phyloP scores from a whole-genome alignment of 2,888 invertebrate genomes.

The Sympetrum striolatum region DNA sequence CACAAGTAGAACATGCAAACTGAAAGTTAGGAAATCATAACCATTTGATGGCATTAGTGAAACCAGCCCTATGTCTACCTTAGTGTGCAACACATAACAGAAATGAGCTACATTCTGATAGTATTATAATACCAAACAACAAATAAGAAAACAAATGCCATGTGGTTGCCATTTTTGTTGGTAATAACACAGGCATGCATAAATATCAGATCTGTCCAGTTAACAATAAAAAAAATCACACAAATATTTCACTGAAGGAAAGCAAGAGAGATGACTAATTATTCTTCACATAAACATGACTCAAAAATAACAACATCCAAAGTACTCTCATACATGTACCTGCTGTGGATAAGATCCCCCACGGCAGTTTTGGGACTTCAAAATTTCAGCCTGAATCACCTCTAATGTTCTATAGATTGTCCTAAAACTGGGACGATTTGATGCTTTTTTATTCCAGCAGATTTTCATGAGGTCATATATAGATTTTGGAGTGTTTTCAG shows the following conservation, averaged over 20 bases:
- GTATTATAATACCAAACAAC: background rate
- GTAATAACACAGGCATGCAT: background rate
- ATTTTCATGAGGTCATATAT: slow-evolving; percentile 92
- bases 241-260: background rate
- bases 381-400: slow-evolving; percentile 64
- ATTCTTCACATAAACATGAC: slow-evolving; percentile 5
- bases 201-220: background rate
- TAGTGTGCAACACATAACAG: background rate
- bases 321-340: slow-evolving; percentile 47
- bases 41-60: background rate
- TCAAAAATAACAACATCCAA: slow-evolving; percentile 3
- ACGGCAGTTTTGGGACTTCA: slow-evolving; percentile 50
- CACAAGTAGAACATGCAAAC: background rate
- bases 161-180: background rate
- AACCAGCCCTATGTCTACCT: background rate
- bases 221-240: background rate
- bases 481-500: slow-evolving; percentile 86
- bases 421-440: slow-evolving; percentile 85
- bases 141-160: background rate
- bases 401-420: slow-evolving; percentile 81
- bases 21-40: background rate
- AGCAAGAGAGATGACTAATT: background rate
- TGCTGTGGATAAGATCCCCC: slow-evolving; percentile 47
- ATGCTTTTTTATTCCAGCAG: slow-evolving; percentile 90
- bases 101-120: background rate